Conservation (phyloP, 2,797 vertebrate genomes). For the Eulemur rubriventer region DNA sequence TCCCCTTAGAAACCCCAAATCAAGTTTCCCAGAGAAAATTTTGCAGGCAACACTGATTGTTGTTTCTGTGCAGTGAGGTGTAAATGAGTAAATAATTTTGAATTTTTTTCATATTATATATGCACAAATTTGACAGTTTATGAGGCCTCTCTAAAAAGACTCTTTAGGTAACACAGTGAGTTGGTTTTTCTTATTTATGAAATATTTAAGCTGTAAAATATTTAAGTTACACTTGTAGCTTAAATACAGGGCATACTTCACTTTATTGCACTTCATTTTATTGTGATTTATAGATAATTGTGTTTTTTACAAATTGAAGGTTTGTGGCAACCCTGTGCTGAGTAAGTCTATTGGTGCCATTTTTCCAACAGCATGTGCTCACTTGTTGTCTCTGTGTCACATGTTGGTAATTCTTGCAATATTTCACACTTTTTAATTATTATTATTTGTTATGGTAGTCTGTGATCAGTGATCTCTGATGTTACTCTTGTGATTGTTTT, state of each 20-base stretch:
- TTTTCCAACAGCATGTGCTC: neutral
- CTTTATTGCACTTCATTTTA: neutral
- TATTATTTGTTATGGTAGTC: neutral
- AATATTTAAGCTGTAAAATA: conserved; percentile 1
- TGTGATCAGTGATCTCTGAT: neutral
- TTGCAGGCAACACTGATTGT: neutral
- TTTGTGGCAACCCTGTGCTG: neutral
- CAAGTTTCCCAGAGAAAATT: neutral
- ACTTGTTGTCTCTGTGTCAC: neutral
- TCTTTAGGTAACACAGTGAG: neutral
- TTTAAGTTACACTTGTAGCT: neutral
- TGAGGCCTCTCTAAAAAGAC: conserved; percentile 18
- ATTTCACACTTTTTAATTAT: neutral
- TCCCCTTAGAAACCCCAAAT: neutral
- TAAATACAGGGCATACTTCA: neutral
- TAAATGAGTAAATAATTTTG: neutral
- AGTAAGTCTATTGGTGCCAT: neutral
- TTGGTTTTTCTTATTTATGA: conserved; percentile 41
- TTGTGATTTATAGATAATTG: neutral
- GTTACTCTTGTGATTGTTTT: neutral
- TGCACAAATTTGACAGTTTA: conserved; percentile 4
- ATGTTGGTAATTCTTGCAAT: neutral
- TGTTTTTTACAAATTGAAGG: neutral
- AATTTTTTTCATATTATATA: neutral
- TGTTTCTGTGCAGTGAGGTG: neutral